Base-by-base conservation (phyloP, 2,888 invertebrate species). In the Xylocampa areola region DNA sequence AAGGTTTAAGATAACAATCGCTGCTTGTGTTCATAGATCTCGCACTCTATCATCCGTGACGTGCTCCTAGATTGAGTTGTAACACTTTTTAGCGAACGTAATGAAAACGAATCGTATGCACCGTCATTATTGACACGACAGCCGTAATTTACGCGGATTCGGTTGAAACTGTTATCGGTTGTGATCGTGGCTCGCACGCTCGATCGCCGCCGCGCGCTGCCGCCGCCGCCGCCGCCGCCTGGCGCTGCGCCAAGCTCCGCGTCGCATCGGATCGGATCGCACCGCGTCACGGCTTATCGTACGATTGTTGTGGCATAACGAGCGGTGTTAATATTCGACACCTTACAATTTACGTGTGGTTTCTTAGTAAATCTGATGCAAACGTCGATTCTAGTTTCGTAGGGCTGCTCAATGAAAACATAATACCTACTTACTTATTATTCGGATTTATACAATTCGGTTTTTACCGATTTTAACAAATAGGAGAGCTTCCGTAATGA, bases 311-410 rank as follows among this genome's bases (percentile, higher is more conserved):
- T 11, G 21, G 17, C 17, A 6, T 29, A 19, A 29, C 14, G 10
- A 45, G 32, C 41, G 11, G 32, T 50, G 41, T 59, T 68, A 50
- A 54, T 64, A 71, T 70, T 68, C 64, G 57, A 29, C 53, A 57
- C 43, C 37, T 33, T 23, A 19, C 39, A 19, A 36, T 36, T 41
- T 14, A 65, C 30, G 55, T 40, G 41, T 21, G 27, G 11, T 6
- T 60, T 64, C 60, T 36, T 5, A 49, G 51, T 60, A 71, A 33
- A 30, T 36, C 2, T 13, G 21, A 47, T 27, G 33, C 33, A 16
- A 47, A 62, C 39, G n/a, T n/a, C n/a, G n/a, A 14, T 41, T 11
- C 10, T 16, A 32, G 5, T 6, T 2, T 19, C 8, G 2, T 8
- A 48, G 63, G 54, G 65, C 29, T 45, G 54, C 3, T 4, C n/a